Base-by-base conservation (phyloP, 2,888 invertebrate species). In the Mythimna lalbum region DNA sequence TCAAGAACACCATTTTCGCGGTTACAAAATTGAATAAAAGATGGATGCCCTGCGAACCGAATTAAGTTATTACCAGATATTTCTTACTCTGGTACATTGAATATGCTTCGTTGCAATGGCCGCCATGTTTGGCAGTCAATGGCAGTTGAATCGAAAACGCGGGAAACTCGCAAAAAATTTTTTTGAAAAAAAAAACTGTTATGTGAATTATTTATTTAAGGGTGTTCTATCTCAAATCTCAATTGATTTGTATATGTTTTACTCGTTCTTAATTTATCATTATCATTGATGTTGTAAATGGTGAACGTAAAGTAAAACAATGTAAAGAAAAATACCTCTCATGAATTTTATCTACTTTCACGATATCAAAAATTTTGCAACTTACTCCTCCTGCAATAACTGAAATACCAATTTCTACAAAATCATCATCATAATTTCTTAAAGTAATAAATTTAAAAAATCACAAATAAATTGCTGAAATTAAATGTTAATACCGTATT, bases 51-150 rank as follows among this genome's bases (percentile, higher is more conserved):
- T 72, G 74, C 69, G 76, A 82, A 75, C 81, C 76, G 86, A 88
- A 92, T 93, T 90, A 91, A 92, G 92, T 91, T 92, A 93, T 92
- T 90, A 80, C 81, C 78, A 76, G 82, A 90, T 90, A 87, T 88
- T 86, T 89, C 89, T 88, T 86, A 77, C 70, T 68, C 62, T 75
- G 78, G 65, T 70, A 81, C 85, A 88, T 87, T 89, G 88, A 89
- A 88, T 73, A 88, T 73, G 55, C 85, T 80, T 83, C 73, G 81
- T 76, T 78, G 78, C 77, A 73, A 72, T 73, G 63, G 67, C 36
- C 33, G 61, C 85, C 85, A 81, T 87, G 81, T 86, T 83, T 75
- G 87, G 82, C 63, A 50, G 56, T 71, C 68, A 81, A 83, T 85
- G 79, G 79, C 78, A 78, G 73, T 59, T 78, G 62, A 68, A 78